Evolutionary conservation across 2,797 vertebrate species (phyloP).

Genomic region (Syngnathus rostellatus): DNA sequence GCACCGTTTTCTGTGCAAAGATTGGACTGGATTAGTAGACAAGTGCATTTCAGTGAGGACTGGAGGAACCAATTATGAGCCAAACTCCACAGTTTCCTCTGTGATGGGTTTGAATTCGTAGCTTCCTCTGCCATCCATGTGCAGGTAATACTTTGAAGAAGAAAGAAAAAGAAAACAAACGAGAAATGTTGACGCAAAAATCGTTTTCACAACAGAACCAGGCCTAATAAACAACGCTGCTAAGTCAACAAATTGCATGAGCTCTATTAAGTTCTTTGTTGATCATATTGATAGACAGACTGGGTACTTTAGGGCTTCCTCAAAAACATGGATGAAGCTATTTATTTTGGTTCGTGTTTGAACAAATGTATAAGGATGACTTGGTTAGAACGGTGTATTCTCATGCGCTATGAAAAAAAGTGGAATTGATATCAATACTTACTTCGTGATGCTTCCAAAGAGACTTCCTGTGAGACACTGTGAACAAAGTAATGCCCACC

Average conservation of each 20-base stretch:
- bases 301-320: too few species aligned
- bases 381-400: not conserved
- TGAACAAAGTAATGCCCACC: slow-evolving; percentile 96
- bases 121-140: slow-evolving; percentile 95
- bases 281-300: too few species aligned
- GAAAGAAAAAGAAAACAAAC: not conserved
- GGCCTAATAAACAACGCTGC: not conserved
- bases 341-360: not conserved
- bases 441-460: slow-evolving; percentile 97
- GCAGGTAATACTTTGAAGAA: slow-evolving; percentile 69
- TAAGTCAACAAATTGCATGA: too few species aligned
- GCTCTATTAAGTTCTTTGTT: too few species aligned
- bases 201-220: not conserved
- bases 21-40: not conserved
- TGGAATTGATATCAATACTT: slow-evolving; percentile 14
- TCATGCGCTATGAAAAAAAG: not conserved
- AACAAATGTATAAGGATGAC: not conserved
- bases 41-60: not conserved
- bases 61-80: slow-evolving; percentile 59
- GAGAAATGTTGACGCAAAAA: not conserved
- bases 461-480: slow-evolving; percentile 95
- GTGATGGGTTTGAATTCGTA: slow-evolving; percentile 97
- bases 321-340: not conserved
- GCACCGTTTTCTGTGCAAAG: not conserved
- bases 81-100: slow-evolving; percentile 91